Conservation (phyloP, 2,797 vertebrate species). For the Percopsis omiscomaycus region DNA sequence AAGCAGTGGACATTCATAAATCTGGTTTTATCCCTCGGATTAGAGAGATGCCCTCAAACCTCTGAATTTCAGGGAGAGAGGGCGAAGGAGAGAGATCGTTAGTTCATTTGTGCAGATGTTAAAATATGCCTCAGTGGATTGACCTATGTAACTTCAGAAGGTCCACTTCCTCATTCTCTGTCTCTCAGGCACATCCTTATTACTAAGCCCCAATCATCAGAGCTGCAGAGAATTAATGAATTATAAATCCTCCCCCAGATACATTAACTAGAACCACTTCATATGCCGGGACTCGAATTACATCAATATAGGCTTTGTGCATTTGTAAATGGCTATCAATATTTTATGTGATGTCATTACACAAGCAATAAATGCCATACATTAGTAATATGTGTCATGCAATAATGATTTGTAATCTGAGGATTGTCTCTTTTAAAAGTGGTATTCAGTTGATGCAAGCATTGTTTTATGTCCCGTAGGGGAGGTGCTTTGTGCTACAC, state of each 20-base stretch:
- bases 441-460: slow-evolving; percentile 4
- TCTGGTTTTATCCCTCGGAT: too few relatives aligned
- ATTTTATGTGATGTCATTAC: slow-evolving; percentile 71
- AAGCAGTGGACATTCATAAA: too few relatives aligned
- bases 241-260: slow-evolving; percentile 67
- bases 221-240: slow-evolving; percentile 68
- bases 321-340: slow-evolving; percentile 70
- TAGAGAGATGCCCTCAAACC: too few relatives aligned
- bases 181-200: slow-evolving; percentile 51
- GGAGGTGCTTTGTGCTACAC: not conserved
- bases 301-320: slow-evolving; percentile 72
- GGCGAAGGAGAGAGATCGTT: too few relatives aligned
- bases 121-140: slow-evolving; percentile 65
- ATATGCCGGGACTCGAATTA: slow-evolving; percentile 68
- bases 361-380: slow-evolving; percentile 51
- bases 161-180: slow-evolving; percentile 14
- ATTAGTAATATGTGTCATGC: slow-evolving; percentile 52
- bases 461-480: slow-evolving; percentile 3
- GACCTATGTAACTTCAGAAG: slow-evolving; percentile 59
- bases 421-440: slow-evolving; percentile 2
- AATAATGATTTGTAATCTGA: too few relatives aligned
- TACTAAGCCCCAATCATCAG: slow-evolving; percentile 57
- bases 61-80: too few relatives aligned
- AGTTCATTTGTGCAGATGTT: slow-evolving; percentile 21
- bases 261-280: slow-evolving; percentile 69